phyloP scores from a whole-genome alignment of 2,113 vertebrate genomes.

The Lasiurus cinereus region DNA sequence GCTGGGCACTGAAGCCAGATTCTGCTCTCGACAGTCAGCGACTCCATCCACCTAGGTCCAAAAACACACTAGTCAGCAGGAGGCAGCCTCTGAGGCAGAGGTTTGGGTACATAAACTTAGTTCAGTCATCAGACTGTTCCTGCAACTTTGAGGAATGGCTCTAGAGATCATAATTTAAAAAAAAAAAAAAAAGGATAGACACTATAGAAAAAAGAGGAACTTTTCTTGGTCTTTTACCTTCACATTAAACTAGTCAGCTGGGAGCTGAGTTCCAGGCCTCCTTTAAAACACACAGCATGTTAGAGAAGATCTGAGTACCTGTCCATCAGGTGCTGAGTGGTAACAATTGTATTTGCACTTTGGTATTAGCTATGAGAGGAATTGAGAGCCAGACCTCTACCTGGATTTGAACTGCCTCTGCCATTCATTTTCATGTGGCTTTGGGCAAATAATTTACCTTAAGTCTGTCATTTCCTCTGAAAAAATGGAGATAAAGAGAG shows the following conservation, averaged over 20 bases:
- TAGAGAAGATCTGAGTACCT: not conserved
- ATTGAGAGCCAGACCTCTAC: not conserved
- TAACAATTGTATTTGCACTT: not conserved
- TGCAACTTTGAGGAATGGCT: not conserved
- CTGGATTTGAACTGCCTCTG: slow-evolving; percentile 21
- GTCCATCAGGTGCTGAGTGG: not conserved
- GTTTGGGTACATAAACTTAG: not conserved
- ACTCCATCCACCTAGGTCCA: slow-evolving; percentile 87
- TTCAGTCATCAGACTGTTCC: not conserved
- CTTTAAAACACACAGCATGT: not conserved
- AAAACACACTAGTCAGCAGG: not conserved
- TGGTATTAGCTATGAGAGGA: not conserved
- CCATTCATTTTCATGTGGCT: not conserved
- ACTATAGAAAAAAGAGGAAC: not conserved
- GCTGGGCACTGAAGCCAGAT: slow-evolving; percentile 87
- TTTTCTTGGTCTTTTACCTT: not conserved
- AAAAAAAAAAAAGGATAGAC: not conserved
- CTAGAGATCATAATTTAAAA: not conserved
- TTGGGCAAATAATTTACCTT: slow-evolving; percentile 42
- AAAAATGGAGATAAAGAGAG: not conserved
- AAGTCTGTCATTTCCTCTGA: not conserved
- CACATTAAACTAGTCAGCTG: not conserved
- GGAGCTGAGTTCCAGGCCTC: not conserved
- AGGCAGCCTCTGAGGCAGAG: not conserved
- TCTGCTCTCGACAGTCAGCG: slow-evolving; percentile 86